Percentiles rank a stretch among this genome's conserved stretches.
These are phyloP conservation scores for Tapirus terrestris DNA, from an alignment of 2,113 vertebrate genomes.

Conservation along the genomic window DNA sequence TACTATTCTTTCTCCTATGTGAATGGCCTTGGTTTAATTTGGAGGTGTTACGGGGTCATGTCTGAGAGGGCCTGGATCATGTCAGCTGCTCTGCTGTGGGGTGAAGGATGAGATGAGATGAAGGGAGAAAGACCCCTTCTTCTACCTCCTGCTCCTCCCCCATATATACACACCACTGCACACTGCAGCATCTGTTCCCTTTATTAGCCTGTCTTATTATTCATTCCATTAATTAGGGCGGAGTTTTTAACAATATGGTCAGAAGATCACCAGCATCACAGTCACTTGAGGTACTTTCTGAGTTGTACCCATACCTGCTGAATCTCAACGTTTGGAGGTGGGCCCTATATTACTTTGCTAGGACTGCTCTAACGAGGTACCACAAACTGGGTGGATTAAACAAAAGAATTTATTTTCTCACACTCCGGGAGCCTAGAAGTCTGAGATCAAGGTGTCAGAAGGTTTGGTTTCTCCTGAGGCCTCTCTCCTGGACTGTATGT, in stretches of 20 bases:
- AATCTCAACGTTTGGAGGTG: background rate
- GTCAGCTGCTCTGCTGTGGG: background rate
- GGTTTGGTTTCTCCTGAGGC: background rate
- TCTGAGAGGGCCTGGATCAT: background rate
- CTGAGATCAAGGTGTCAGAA: background rate
- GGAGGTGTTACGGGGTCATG: background rate
- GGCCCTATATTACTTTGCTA: background rate
- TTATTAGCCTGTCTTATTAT: background rate
- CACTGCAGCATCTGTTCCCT: background rate
- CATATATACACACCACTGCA: rapidly evolving
- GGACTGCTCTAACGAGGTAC: background rate
- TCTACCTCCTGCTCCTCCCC: background rate
- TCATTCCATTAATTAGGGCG: background rate
- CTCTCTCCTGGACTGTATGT: background rate
- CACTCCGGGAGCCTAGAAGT: background rate
- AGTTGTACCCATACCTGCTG: rapidly evolving
- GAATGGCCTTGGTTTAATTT: background rate
- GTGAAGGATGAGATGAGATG: background rate
- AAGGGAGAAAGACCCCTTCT: background rate
- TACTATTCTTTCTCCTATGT: background rate
- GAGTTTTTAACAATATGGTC: background rate
- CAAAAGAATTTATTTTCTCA: background rate
- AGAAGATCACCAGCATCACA: background rate
- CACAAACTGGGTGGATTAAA: background rate
- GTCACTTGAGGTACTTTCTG: background rate